Evolutionary conservation across 2,113 vertebrate species (phyloP).

Genomic region (Pseudois nayaur): DNA sequence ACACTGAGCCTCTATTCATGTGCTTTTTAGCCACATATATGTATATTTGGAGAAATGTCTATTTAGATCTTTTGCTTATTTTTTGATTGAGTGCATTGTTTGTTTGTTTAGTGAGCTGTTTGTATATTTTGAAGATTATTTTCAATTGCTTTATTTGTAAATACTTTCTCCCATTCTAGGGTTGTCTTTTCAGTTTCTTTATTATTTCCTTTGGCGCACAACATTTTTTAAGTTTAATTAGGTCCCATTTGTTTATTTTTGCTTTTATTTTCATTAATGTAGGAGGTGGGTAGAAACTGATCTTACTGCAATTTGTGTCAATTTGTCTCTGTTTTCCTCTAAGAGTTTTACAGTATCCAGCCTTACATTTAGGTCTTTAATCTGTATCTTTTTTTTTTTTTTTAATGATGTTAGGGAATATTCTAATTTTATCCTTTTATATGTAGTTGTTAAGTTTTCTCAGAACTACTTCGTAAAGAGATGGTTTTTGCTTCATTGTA

Average conservation of each 20-base stretch:
- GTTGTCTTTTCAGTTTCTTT: background rate
- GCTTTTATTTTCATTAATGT: background rate
- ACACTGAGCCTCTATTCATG: background rate
- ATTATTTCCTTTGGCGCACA: background rate
- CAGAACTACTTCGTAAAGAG: background rate
- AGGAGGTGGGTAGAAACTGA: background rate
- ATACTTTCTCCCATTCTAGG: background rate
- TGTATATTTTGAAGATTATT: background rate
- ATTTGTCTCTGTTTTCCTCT: background rate
- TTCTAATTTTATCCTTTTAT: background rate
- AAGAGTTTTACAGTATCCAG: background rate
- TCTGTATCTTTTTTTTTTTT: background rate
- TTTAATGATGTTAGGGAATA: background rate
- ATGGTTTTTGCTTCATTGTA: background rate
- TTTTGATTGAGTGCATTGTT: background rate
- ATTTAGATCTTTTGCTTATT: background rate
- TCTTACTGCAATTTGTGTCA: background rate
- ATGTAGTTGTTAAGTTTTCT: background rate
- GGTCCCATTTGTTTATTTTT: background rate
- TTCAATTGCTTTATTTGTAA: background rate
- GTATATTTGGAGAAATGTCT: background rate
- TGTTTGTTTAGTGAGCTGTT: background rate
- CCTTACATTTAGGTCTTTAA: background rate
- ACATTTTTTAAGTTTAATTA: background rate
- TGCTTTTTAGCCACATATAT: background rate